Base-by-base conservation (phyloP, 2,113 vertebrate genomes). In the Raja brachyura region DNA sequence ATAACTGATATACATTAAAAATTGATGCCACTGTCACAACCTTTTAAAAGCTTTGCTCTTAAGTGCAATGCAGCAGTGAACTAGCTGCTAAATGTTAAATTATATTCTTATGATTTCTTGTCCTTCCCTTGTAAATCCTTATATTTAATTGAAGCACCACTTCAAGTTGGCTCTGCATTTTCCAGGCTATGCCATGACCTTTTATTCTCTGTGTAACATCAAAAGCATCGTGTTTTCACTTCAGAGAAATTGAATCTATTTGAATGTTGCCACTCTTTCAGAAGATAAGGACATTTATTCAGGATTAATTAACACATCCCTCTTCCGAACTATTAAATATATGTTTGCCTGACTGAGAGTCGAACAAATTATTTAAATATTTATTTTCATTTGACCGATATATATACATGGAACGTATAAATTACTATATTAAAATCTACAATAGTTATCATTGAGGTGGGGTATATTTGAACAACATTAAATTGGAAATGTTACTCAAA, bases 11-110 rank as follows among this genome's bases (percentile, higher is more conserved):
- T 95, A 96, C 96, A 97, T 97, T 98, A 97, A 97, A 97, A 97
- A 97, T 96, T 95, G 93, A 96, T 96, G 96, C 96, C 95, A 95
- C 94, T 95, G 95, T 94, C 95, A 96, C 90, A 95, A 96, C 94
- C 95, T 95, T 96, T 96, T 95, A 96, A 96, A 96, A 97, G 97
- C 95, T 97, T 97, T 96, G 96, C 96, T 95, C 95, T 94, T 96
- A 97, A 97, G 96, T 96, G 95, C 96, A 94, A 96, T 95, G 95
- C 97, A 95, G 94, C 96, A 96, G 96, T 95, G 94, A 96, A 96
- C 95, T 96, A 96, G 96, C 95, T 97, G 96, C 95, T 96, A 96
- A 96, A 98, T 97, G 98, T 98, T 97, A 98, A 96, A 97, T 96
- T 96, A 96, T 96, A 95, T 96, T 97, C 96, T 97, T 97, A 96